phyloP scores from a whole-genome alignment of 2,113 vertebrate genomes.

The Siniperca chuatsi region DNA sequence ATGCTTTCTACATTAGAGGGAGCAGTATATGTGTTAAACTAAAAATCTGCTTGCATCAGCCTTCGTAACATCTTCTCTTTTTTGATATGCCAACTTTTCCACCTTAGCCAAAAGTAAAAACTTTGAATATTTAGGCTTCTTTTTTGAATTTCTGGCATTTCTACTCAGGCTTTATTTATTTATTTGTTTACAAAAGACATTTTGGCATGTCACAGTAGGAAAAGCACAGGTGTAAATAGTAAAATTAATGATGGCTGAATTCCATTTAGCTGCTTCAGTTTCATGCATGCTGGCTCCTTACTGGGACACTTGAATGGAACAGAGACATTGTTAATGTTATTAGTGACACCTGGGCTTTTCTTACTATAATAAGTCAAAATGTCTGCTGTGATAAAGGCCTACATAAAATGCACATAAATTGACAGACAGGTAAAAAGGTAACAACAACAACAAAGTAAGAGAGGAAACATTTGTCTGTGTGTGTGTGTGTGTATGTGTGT shows the following conservation, averaged over 20 bases:
- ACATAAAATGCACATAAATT: neutral
- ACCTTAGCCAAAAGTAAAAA: neutral
- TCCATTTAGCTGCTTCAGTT: neutral
- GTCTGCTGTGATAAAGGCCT: neutral
- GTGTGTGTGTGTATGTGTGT: neutral
- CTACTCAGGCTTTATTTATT: neutral
- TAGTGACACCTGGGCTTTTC: too few relatives aligned
- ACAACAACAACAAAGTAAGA: neutral
- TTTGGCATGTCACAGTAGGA: neutral
- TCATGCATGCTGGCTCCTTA: neutral
- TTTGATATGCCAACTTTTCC: too few relatives aligned
- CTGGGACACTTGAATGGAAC: neutral
- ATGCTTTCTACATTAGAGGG: neutral
- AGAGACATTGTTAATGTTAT: too few relatives aligned
- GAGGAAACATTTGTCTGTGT: neutral
- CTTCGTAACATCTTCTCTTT: neutral
- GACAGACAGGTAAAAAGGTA: neutral
- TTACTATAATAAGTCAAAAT: neutral
- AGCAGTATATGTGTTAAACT: neutral
- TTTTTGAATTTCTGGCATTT: neutral
- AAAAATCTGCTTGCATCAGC: neutral
- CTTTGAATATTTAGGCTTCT: neutral
- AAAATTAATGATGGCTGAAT: too few relatives aligned
- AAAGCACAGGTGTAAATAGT: neutral
- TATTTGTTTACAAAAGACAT: neutral